These are phyloP conservation scores for Ahaetulla prasina DNA, from an alignment of 2,113 vertebrate genomes.

Conservation along the genomic window DNA sequence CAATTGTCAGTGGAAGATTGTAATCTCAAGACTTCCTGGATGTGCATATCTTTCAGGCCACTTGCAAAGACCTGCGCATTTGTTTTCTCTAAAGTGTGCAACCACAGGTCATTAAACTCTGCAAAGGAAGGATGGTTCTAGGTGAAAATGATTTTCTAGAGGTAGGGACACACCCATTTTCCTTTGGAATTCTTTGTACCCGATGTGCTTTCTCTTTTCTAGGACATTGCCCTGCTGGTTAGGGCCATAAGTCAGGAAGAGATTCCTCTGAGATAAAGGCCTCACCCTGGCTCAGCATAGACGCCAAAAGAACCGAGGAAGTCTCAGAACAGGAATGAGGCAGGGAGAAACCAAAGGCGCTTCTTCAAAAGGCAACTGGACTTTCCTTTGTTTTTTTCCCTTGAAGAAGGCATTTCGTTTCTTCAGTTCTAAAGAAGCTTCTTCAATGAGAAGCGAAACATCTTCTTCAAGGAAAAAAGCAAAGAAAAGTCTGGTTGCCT, in stretches of 20 bases:
- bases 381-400: not conserved
- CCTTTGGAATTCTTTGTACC: not conserved
- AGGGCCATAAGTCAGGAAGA: not conserved
- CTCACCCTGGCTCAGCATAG: not conserved
- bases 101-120: not conserved
- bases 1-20: too few species aligned
- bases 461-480: not conserved
- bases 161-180: not conserved
- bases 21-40: not conserved
- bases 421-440: not conserved
- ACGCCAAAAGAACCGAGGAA: not conserved
- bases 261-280: not conserved
- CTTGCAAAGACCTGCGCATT: not conserved
- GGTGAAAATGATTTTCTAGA: not conserved
- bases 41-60: not conserved
- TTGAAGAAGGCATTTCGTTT: not conserved
- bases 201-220: not conserved
- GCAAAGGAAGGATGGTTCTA: not conserved
- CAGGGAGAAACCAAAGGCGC: not conserved
- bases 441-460: not conserved
- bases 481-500: not conserved
- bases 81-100: not conserved
- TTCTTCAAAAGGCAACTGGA: not conserved
- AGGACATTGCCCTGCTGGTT: not conserved
- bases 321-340: not conserved